A percentile compares a stretch with the other conserved stretches of the same genome.
These are phyloP conservation scores for Mugil cephalus DNA, from an alignment of 2,113 vertebrate genomes.

Conservation along the genomic window DNA sequence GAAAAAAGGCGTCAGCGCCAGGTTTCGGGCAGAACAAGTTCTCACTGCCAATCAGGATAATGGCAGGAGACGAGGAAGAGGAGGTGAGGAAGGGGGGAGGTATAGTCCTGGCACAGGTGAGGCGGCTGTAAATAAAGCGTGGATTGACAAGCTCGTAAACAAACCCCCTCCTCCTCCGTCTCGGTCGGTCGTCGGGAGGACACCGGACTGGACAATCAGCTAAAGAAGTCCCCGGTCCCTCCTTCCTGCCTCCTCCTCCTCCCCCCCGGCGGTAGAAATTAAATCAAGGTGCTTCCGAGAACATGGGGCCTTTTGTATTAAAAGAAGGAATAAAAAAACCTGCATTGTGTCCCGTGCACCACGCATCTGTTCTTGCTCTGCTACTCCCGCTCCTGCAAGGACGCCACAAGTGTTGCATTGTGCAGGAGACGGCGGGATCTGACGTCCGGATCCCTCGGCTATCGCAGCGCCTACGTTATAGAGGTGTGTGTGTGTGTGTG, in stretches of 20 bases:
- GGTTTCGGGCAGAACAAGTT: conserved; percentile 21
- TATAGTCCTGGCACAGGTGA: conserved; percentile 82
- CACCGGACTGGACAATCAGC: conserved; percentile 81
- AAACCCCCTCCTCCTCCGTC: conserved; percentile 34
- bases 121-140: conserved; percentile 80
- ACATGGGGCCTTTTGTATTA: conserved; percentile 77
- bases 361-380: conserved; percentile 66
- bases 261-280: conserved; percentile 87
- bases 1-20: not conserved
- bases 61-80: conserved; percentile 31
- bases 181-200: conserved; percentile 61
- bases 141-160: conserved; percentile 83
- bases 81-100: conserved; percentile 44
- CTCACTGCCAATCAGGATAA: conserved; percentile 77
- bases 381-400: conserved; percentile 43
- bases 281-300: conserved; percentile 94
- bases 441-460: conserved; percentile 50
- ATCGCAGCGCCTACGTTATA: conserved; percentile 47
- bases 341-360: conserved; percentile 58
- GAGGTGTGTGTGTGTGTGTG: too few relatives aligned
- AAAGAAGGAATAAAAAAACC: conserved; percentile 31
- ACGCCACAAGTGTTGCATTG: conserved; percentile 63
- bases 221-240: conserved; percentile 70
- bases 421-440: conserved; percentile 51
- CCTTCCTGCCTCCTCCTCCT: conserved; percentile 78